Percentiles rank a stretch among this genome's conserved stretches.
Conservation (phyloP, 35 echinoderm and acorn worm species). For the Anneissia japonica region DNA sequence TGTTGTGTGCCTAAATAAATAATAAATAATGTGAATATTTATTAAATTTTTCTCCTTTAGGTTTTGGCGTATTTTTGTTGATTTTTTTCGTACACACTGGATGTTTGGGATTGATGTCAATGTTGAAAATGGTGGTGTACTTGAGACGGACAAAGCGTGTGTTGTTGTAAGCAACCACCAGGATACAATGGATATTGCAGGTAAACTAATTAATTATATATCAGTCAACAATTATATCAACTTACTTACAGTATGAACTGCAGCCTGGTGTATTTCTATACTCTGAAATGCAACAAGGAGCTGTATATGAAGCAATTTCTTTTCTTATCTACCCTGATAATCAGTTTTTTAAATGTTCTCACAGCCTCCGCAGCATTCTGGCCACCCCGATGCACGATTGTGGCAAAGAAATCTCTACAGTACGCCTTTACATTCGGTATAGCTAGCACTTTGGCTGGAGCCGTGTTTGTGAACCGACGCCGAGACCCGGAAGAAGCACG, state of each 20-base stretch:
- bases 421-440: slow-evolving; percentile 35
- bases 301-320: no score
- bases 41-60: not conserved
- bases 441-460: slow-evolving; percentile 6
- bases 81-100: not conserved
- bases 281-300: no score
- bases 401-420: slow-evolving; percentile 46
- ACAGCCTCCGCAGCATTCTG: not conserved
- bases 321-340: no score
- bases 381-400: not conserved
- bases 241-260: no score
- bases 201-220: no score
- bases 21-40: not conserved
- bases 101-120: not conserved
- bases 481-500: not conserved
- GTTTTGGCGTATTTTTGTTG: not conserved
- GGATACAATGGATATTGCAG: not conserved
- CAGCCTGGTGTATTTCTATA: no score
- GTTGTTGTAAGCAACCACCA: not conserved
- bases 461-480: slow-evolving; percentile 23
- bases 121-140: not conserved
- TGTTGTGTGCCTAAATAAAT: no score
- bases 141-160: not conserved
- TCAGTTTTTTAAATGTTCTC: no score
- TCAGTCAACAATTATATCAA: no score